phyloP scores from a whole-genome alignment of 2,797 vertebrate genomes.

The Pseudomugil gertrudae region DNA sequence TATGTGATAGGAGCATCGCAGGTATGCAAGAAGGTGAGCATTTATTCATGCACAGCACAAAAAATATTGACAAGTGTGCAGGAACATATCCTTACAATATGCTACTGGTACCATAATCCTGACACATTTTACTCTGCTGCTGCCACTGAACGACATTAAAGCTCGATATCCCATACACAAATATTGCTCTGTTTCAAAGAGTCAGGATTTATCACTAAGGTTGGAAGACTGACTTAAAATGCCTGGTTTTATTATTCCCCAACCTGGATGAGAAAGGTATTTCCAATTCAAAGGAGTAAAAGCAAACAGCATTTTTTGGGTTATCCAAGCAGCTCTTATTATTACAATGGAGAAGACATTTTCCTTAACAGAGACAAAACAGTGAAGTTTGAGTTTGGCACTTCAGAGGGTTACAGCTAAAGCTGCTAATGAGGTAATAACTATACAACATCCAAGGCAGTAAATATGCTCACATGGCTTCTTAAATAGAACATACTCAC shows the following conservation, averaged over 20 bases:
- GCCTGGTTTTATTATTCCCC: constrained; percentile 26
- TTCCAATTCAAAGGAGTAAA: constrained; percentile 53
- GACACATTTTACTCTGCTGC: constrained; percentile 27
- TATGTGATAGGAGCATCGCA: constrained; percentile 25
- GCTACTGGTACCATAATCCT: constrained; percentile 24
- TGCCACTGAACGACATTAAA: constrained; percentile 44
- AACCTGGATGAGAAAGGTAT: constrained; percentile 16
- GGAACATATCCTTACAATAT: constrained; percentile 34
- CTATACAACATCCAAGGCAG: not conserved
- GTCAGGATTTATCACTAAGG: constrained; percentile 33
- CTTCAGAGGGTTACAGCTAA: constrained; percentile 17
- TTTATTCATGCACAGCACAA: constrained; percentile 26
- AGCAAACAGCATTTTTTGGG: constrained; percentile 29
- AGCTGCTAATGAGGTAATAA: constrained; percentile 12
- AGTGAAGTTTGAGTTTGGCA: constrained; percentile 2
- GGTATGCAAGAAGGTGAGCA: constrained; percentile 15
- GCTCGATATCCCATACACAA: constrained; percentile 36
- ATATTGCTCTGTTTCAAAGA: constrained; percentile 24
- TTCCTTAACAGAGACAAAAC: constrained; percentile 7
- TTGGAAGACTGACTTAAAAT: constrained; percentile 31
- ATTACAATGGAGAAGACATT: constrained; percentile 13
- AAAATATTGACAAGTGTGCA: not conserved
- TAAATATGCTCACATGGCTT: not conserved
- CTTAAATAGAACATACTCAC: not conserved
- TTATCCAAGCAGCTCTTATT: constrained; percentile 8